phyloP scores from a whole-genome alignment of 2,888 invertebrate genomes.

The Horisme vitalbata region DNA sequence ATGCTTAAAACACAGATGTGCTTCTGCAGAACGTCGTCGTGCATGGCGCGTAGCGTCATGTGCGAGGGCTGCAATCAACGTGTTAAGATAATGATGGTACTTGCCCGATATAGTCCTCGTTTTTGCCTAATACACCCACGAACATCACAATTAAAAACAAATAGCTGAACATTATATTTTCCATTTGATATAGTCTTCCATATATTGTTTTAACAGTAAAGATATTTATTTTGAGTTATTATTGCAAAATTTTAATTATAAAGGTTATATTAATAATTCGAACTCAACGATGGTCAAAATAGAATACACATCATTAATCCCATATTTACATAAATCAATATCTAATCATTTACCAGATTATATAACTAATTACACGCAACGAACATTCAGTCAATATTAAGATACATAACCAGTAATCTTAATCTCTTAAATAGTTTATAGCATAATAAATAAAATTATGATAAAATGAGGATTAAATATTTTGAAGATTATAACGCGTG shows the following conservation, averaged over 20 bases:
- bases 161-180: neutral
- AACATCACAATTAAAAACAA: slow-evolving; percentile 27
- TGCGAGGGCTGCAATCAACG: no score
- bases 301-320: no score
- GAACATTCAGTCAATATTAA: neutral
- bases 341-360: neutral
- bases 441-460: neutral
- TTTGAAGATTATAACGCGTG: neutral
- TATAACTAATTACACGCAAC: neutral
- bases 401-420: slow-evolving; percentile 7
- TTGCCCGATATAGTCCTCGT: slow-evolving; percentile 61
- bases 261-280: no score
- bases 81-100: no score
- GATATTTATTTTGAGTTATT: no score
- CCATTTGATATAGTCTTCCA: no score
- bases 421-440: slow-evolving; percentile 1
- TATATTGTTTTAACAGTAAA: no score
- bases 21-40: no score
- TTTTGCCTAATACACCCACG: slow-evolving; percentile 42
- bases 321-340: neutral
- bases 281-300: no score
- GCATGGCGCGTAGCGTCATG: no score
- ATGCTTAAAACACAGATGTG: no score
- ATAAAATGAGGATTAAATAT: neutral
- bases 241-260: no score